These are phyloP conservation scores for Dreissena rostriformis DNA, from an alignment of 1,140 invertebrate genomes.

Conservation along the genomic window DNA sequence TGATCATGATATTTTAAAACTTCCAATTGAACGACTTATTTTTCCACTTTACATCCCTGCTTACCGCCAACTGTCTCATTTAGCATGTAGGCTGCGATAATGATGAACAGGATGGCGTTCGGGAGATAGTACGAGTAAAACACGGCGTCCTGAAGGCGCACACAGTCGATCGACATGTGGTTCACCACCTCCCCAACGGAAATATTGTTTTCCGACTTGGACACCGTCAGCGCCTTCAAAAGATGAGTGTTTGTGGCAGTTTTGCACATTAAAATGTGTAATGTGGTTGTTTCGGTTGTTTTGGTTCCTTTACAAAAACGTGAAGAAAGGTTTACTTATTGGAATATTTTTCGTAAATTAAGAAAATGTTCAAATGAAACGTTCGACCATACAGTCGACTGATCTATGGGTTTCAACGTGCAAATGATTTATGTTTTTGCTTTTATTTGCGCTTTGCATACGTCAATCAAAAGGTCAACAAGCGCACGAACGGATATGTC, in stretches of 20 bases:
- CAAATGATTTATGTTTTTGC: too few relatives aligned
- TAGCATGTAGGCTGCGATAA: not conserved
- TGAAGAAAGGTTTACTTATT: not conserved
- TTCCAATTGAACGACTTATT: too few relatives aligned
- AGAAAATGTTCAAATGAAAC: not conserved
- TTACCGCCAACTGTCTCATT: conserved; percentile 32
- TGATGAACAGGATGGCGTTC: conserved; percentile 10
- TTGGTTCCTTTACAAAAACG: not conserved
- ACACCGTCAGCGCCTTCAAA: conserved; percentile 37
- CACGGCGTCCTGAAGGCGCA: conserved; percentile 17
- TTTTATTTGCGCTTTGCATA: too few relatives aligned
- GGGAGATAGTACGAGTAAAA: conserved; percentile 39
- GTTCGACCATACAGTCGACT: too few relatives aligned
- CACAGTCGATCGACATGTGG: conserved; percentile 51
- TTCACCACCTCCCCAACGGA: conserved; percentile 42
- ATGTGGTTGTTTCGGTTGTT: not conserved
- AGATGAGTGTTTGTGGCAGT: not conserved
- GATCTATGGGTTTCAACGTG: too few relatives aligned
- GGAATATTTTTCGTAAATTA: not conserved
- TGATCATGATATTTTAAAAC: too few relatives aligned
- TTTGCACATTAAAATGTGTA: not conserved
- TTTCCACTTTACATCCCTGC: not conserved
- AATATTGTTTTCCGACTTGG: conserved; percentile 25
- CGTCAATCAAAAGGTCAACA: too few relatives aligned
- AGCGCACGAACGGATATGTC: too few relatives aligned